Base-by-base conservation (phyloP, 1,140 invertebrate genomes). In the Panonychus citri region DNA sequence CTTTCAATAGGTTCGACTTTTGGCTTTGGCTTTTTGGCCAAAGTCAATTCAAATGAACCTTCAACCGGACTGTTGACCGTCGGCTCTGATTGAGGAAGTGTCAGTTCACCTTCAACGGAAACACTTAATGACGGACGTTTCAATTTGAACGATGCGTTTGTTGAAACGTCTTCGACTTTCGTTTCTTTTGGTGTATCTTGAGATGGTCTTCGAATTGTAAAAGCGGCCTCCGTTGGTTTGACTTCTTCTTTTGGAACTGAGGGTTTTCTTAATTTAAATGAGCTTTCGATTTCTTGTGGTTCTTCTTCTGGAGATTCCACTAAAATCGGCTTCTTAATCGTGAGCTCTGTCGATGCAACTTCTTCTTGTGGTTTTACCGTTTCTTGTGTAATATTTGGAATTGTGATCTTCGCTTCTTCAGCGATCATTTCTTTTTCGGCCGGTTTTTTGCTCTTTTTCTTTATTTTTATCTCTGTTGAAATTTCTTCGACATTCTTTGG, bases 391-490 rank as follows among this genome's bases (percentile, higher is more conserved):
- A 46, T 46, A 2, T 13, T n/a, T 46, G 43, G 43, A 10, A 46
- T 15, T 19, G 10, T 46, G 2, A 46, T 19, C 1, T 10, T 24
- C 2, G n/a, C 28, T 39, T 34, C 19, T 13, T 24, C 43, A 28
- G 13, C 50, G 5, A 10, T n/a, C 19, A 24, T 26, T 21, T 21
- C 24, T 13, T 25, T 26, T 17, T 42, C 5, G 10, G 7, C 51
- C 46, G 7, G 19, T 19, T 55, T 52, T 53, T 60, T 60, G 28
- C n/a, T 34, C 30, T 60, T 59, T 19, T 59, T 50, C 30, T 60
- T 60, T 10, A 59, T 46, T 3, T 53, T 37, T 28, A 63, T 62
- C n/a, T 42, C 61, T 1, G 57, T 58, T 2, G 59, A 42, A 46
- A 60, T 49, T 49, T 61, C 60, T 53, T 61, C 51, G 25, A 55